Base-by-base conservation (phyloP, 2,113 vertebrate species). In the Cyprinus carpio region DNA sequence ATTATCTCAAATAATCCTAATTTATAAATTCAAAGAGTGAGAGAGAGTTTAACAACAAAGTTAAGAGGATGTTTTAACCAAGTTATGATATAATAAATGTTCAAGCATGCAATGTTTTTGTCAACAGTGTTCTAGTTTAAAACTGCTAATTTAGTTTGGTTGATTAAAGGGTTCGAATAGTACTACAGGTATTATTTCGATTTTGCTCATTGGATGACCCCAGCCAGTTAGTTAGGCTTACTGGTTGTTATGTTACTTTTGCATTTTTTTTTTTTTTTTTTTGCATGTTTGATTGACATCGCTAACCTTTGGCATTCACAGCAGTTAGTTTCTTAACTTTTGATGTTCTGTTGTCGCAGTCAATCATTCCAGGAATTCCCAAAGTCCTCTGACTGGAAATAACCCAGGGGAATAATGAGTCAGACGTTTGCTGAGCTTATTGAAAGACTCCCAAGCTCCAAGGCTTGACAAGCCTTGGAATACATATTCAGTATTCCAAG, bases 1-100 rank as follows among this genome's bases (percentile, higher is more conserved):
- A 88, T 92, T 87, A 67, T 58, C 31, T 84, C 51, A 87, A 88
- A 43, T 75, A 86, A 16, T 49, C 74, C 49, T 4, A 60, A 85
- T 86, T 87, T 51, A 37, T 51, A n/a, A 64, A 64, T 87, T 87
- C 76, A 25, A 12, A 82, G 80, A 62, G 81, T 81, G 27, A 23
- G 25, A 78, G 85, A 76, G 67, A 74, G 79, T 34, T 85, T 43
- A 25, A 75, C 64, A 67, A 87, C 62, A 71, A 18, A 37, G 29
- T 72, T 29, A 81, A 67, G 15, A 81, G 43, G 8, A 62, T 37
- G 23, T 72, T 79, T n/a, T 79, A 62, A 60, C 65, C 20, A 74
- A 78, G 51, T 20, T 23, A 7, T 31, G 65, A 86, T 34, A 16
- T 25, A 81, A 67, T 23, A 58, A 49, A 20, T 71, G 65, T 58